Percentiles rank a stretch among this genome's conserved stretches.
Evolutionary conservation across 2,797 vertebrate species (phyloP).

Genomic region (Cossypha niveicapilla): DNA sequence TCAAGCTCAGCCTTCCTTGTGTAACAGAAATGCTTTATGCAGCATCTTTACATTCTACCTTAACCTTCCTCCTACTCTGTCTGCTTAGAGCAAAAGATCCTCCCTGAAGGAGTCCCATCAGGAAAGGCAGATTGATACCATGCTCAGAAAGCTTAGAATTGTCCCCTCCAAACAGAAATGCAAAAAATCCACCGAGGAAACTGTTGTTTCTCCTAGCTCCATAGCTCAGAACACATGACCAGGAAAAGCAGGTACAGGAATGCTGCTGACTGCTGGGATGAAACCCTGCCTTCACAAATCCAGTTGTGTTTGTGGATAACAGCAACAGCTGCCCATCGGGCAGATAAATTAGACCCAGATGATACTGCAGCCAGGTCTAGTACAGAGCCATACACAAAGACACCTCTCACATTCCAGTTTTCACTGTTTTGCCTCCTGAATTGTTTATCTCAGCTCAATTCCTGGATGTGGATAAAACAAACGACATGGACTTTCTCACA

Average conservation of each 20-base stretch:
- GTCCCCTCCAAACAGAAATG: not conserved
- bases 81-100: not conserved
- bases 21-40: not conserved
- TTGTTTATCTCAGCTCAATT: slow-evolving; percentile 61
- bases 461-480: slow-evolving; percentile 66
- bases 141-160: not conserved
- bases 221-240: not conserved
- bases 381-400: slow-evolving; percentile 17
- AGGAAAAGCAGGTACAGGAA: not conserved
- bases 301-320: not conserved
- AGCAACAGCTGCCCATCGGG: rapidly evolving
- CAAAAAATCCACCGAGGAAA: not conserved
- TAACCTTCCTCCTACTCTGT: not conserved
- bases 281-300: not conserved
- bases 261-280: not conserved
- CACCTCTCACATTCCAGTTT: slow-evolving; percentile 44
- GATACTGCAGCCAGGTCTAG: slow-evolving; percentile 2
- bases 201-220: not conserved
- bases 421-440: slow-evolving; percentile 43
- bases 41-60: not conserved
- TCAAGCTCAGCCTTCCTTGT: not conserved
- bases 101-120: not conserved
- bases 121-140: not conserved
- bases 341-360: not conserved
- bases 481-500: slow-evolving; percentile 58